phyloP scores from a whole-genome alignment of 1,140 invertebrate species.

The Eriocheir sinensis region DNA sequence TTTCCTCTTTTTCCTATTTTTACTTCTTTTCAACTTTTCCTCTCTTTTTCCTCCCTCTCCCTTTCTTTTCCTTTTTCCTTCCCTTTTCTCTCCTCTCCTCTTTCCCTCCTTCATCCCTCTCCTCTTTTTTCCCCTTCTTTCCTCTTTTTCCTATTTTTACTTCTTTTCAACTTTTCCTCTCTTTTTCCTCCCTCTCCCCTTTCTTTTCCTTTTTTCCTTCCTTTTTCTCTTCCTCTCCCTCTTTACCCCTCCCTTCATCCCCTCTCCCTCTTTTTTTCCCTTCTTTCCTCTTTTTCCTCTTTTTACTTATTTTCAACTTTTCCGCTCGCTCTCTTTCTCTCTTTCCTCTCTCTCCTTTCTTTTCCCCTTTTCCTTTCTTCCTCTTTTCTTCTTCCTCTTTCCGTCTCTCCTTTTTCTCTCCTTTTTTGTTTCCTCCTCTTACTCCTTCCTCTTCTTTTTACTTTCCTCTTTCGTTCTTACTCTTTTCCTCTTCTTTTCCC shows the following conservation, averaged over 20 bases:
- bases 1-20: no score
- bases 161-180: not conserved
- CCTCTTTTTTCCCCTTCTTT: no score
- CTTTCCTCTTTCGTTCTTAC: not conserved
- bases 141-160: not conserved
- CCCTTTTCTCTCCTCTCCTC: no score
- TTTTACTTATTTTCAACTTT: not conserved
- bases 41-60: no score
- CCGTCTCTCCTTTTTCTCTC: not conserved
- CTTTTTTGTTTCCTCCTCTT: no score
- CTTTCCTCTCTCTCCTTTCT: not conserved
- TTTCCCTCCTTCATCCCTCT: no score
- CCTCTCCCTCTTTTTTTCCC: not conserved
- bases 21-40: no score
- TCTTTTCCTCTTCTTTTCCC: not conserved
- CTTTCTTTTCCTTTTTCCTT: no score
- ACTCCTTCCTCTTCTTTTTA: not conserved
- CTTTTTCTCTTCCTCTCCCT: not conserved
- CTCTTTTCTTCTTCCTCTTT: not conserved
- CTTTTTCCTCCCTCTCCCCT: not conserved
- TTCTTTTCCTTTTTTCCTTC: not conserved
- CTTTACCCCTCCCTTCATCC: not conserved
- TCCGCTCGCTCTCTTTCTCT: not conserved
- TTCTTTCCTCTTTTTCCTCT: not conserved
- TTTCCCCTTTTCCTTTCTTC: no score